phyloP scores from a whole-genome alignment of 2,888 invertebrate genomes.

The Athetis lepigone region DNA sequence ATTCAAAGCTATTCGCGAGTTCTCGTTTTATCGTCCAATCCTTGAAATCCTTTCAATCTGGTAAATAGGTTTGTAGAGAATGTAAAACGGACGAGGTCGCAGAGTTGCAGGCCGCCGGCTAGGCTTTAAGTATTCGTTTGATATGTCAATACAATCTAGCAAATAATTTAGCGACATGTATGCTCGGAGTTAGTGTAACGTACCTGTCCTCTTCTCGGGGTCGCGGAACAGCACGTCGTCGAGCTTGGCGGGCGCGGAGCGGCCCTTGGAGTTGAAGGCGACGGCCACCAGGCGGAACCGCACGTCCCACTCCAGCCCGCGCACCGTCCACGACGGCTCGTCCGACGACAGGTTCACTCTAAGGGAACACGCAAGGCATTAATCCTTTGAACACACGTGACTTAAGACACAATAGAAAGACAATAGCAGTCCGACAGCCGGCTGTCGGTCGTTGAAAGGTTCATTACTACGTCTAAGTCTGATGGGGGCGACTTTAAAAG shows the following conservation, averaged over 20 bases:
- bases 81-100: constrained; percentile 17
- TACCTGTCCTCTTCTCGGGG: constrained; percentile 94
- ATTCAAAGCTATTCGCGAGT: constrained; percentile 29
- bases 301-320: constrained; percentile 95
- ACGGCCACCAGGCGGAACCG: constrained; percentile 94
- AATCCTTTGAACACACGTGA: neutral
- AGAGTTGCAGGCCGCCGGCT: too few relatives aligned
- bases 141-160: too few relatives aligned
- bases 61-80: constrained; percentile 22
- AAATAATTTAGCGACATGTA: too few relatives aligned
- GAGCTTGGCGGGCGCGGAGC: constrained; percentile 93
- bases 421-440: too few relatives aligned
- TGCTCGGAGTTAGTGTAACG: constrained; percentile 45
- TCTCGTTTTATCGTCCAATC: constrained; percentile 24
- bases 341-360: constrained; percentile 92
- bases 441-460: too few relatives aligned
- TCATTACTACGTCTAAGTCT: too few relatives aligned
- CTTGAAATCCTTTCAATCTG: constrained; percentile 48
- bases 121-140: too few relatives aligned
- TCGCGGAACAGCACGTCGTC: constrained; percentile 95
- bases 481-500: too few relatives aligned
- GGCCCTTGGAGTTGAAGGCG: constrained; percentile 95
- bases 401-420: too few relatives aligned
- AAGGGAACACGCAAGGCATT: constrained; percentile 10
- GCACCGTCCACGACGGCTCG: constrained; percentile 94